Base-by-base conservation (phyloP, 2,888 invertebrate genomes). In the Epinotia bilunana region DNA sequence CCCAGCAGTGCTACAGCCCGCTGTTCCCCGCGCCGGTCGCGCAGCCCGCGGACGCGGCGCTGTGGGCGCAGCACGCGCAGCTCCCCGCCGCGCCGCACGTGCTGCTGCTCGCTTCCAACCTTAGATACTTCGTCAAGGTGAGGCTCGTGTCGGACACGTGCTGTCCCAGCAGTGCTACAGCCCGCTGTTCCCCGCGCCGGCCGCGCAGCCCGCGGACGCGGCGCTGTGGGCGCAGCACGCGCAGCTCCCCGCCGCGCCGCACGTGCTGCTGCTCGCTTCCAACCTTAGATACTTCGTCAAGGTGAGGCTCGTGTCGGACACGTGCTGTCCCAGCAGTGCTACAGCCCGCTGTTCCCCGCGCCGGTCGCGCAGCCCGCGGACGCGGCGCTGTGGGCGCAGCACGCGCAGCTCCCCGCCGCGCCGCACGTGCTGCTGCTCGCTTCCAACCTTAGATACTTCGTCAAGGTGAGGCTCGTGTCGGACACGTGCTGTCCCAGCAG, bases 401-500 rank as follows among this genome's bases (percentile, higher is more conserved):
- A 96, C 89, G 96, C 96, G 16, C 95, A 95, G 75, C 93, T 99
- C 78, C 92, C 96, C 13, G 89, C 93, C 74, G 95, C 96, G 72
- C 99, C 99, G 6, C 98, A 99, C 87, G 83, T 99, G 64, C 91
- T 99, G 18, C 90, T 99, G 76, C 88, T 98, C 80, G 98, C 99
- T 0, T 98, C 98, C 3, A 97, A 97, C 87, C 96, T 98, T 81
- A 95, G 96, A 86, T 95, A 96, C 88, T 99, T 98, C 84, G 94
- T 97, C 69, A 97, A 97, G 94, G 97, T 97, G 88, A 88, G 28
- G 33, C 28, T n/a, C 23, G 58, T 20, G 58, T 58, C 57, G 33
- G 33, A 6, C 97, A 98, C 90, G 88, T 98, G 60, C 84, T 98
- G 53, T 90, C 95, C 78, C 99, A 99, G 89, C 96, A 96, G 82